Conservation (phyloP, 2,113 vertebrate species). For the Protomyctophum bolini region DNA sequence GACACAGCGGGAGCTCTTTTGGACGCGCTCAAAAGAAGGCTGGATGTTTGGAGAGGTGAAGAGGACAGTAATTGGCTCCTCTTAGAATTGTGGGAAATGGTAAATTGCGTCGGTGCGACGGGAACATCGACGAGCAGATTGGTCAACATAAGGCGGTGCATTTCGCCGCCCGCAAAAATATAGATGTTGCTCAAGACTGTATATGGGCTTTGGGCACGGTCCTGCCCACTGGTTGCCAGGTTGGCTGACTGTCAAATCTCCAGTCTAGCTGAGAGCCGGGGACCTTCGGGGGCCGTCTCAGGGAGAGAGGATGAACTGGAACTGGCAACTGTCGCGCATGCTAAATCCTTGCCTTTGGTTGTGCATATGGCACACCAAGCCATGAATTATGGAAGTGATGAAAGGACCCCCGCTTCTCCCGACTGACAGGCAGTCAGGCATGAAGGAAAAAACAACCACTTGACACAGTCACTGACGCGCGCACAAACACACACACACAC, state of each 20-base stretch:
- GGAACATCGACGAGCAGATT: constrained; percentile 3
- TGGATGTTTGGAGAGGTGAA: constrained; percentile 29
- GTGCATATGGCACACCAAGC: constrained; percentile 44
- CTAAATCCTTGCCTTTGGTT: constrained; percentile 51
- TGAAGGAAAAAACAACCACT: not conserved
- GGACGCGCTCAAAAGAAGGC: not conserved
- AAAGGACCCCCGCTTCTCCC: constrained; percentile 28
- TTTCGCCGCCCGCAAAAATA: constrained; percentile 3
- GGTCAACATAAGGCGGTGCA: not conserved
- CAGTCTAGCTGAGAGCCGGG: constrained; percentile 40
- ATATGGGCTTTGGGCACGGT: constrained; percentile 36
- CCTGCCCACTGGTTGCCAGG: constrained; percentile 37
- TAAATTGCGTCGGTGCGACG: not conserved
- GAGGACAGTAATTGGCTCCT: constrained; percentile 16
- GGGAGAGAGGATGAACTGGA: constrained; percentile 50
- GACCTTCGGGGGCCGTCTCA: constrained; percentile 52
- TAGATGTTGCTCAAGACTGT: constrained; percentile 18
- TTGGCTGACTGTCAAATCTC: constrained; percentile 47
- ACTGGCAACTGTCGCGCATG: constrained; percentile 50
- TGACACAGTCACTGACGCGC: not conserved
- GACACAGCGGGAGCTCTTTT: constrained; percentile 7
- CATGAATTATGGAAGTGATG: constrained; percentile 42
- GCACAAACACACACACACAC: not conserved
- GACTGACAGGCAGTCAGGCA: constrained; percentile 13
- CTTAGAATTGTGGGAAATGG: constrained; percentile 13